These are phyloP conservation scores for Eidolon helvum DNA, from an alignment of 2,113 vertebrate species.

Conservation along the genomic window DNA sequence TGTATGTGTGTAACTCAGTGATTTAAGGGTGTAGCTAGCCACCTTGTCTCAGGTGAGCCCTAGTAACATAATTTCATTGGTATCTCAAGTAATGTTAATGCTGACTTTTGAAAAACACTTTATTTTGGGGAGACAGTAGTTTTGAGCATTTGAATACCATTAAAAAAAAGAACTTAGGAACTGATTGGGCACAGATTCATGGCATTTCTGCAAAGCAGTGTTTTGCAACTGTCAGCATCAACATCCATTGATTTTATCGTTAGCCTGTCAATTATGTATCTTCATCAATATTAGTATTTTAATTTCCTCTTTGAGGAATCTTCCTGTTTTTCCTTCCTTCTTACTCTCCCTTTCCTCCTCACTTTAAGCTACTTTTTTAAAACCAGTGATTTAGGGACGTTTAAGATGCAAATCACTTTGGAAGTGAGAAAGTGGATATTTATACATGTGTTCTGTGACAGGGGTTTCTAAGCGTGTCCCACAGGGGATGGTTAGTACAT, in stretches of 20 bases:
- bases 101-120: background rate
- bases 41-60: background rate
- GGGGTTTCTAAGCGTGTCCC: background rate
- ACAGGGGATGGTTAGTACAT: conserved; percentile 17
- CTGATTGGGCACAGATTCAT: background rate
- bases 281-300: background rate
- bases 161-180: background rate
- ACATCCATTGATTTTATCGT: background rate
- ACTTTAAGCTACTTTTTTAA: background rate
- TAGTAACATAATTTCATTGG: background rate
- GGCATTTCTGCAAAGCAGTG: background rate
- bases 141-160: background rate
- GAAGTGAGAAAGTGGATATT: conserved; percentile 38
- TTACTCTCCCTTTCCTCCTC: background rate
- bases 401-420: conserved; percentile 55
- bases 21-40: background rate
- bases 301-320: background rate
- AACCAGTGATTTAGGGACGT: background rate
- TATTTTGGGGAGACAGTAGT: background rate
- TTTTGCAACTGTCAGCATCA: background rate
- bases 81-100: background rate
- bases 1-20: background rate
- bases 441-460: background rate
- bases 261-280: background rate
- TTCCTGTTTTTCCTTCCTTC: conserved; percentile 19